Evolutionary conservation across 2,113 vertebrate genomes (phyloP), one percentile per base, ranked within the genome.

Genomic region (Strix uralensis): DNA sequence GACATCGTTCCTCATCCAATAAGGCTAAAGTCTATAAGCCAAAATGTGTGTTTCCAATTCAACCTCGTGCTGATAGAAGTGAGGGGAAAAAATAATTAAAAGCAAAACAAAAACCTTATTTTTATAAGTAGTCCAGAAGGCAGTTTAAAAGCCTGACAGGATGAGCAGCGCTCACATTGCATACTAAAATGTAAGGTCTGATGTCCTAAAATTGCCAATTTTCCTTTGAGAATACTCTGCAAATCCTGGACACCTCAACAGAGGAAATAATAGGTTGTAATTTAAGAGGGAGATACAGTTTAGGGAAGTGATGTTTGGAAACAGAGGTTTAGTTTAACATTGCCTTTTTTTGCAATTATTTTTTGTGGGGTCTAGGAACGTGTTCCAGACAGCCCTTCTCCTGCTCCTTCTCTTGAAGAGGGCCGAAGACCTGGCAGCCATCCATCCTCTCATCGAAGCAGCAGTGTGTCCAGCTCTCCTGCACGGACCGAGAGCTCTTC

Each of bases 391-490:
- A 99, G 99, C 90, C 99, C 99, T 62, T 99, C 99, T 26, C 99
- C 99, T 80, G 99, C 99, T 44, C 99, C 99, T 32, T 99, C 99
- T 80, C 98, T 99, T 96, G 99, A 99, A 98, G 99, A 99, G 96
- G 98, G 99, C 81, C 98, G 99, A 96, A 98, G 99, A 98, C 99
- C 99, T 44, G 99, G 99, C 92, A 99, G 99, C 95, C 99, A 99
- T 93, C 99, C 99, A 3, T 99, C 99, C 21, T 99, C 99, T n/a
- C 99, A 99, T 91, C 99, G 99, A 94, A 99, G 99, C 98, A 99
- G 99, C 99, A 99, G 99, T 18, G 99, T 99, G 96, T 99, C 99
- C 98, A 99, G 99, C 98, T 99, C 99, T 72, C 99, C 99, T 10
- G 99, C 99, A 6, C 98, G 99, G 97, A 99, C 99, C 9, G 99